Evolutionary conservation across 2,888 invertebrate species (phyloP).

Genomic region (Pyrrhia umbra): DNA sequence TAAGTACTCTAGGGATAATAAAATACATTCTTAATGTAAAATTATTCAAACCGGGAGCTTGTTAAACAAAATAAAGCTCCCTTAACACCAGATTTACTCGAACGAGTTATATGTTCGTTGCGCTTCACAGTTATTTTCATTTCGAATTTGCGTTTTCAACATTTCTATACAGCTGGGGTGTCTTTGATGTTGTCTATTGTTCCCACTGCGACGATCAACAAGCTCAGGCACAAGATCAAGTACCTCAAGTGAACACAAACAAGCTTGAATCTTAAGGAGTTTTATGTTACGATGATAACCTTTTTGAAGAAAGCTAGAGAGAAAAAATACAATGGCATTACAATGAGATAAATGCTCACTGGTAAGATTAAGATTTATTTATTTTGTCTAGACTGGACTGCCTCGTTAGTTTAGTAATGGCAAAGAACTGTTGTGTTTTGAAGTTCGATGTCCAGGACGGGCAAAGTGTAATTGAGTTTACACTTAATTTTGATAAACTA

Average conservation of each 20-base stretch:
- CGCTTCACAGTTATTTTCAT: constrained; percentile 18
- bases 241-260: constrained; percentile 6
- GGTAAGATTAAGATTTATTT: background rate
- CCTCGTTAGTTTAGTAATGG: background rate
- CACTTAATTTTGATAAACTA: too few species aligned
- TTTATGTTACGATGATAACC: constrained; percentile 2
- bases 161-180: constrained; percentile 8
- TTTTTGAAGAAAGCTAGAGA: background rate
- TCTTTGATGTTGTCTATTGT: constrained; percentile 7
- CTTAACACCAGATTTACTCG: constrained; percentile 36
- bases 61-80: constrained; percentile 49
- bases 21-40: constrained; percentile 39
- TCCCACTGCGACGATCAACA: constrained; percentile 11
- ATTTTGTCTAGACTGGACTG: background rate
- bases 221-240: background rate
- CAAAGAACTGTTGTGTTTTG: background rate
- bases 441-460: too few species aligned
- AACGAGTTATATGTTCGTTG: constrained; percentile 16
- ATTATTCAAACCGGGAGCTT: constrained; percentile 41
- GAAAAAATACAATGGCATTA: background rate
- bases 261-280: constrained; percentile 1
- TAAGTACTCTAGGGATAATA: constrained; percentile 30
- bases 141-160: constrained; percentile 5
- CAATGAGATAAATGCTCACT: background rate
- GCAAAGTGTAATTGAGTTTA: too few species aligned